Conservation (phyloP, 2,888 invertebrate species). For the Physocephala rufipes region DNA sequence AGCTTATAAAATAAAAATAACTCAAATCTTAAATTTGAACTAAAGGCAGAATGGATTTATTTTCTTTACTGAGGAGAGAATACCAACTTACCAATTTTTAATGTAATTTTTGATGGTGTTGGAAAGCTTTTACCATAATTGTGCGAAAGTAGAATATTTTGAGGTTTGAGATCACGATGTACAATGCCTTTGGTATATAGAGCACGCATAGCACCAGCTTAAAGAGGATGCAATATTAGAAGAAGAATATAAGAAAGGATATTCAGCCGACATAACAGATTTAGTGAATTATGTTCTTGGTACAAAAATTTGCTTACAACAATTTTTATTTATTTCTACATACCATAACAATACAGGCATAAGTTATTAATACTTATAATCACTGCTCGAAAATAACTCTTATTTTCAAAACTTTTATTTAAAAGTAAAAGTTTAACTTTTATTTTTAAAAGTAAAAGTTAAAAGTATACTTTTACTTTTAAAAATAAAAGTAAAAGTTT, state of each 20-base stretch:
- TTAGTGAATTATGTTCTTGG: no score
- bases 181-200: conserved; percentile 97
- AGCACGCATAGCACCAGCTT: conserved; percentile 97
- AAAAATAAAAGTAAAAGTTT: no score
- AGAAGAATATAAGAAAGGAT: conserved; percentile 35
- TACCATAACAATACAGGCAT: no score
- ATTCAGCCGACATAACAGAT: no score
- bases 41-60: not conserved
- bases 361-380: no score
- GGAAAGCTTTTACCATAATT: conserved; percentile 66
- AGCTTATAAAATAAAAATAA: conserved; percentile 69
- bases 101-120: conserved; percentile 82
- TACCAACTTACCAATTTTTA: conserved; percentile 86
- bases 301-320: no score
- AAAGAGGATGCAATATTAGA: conserved; percentile 38
- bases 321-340: no score
- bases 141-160: conserved; percentile 96
- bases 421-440: no score
- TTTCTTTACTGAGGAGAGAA: not conserved
- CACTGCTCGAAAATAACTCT: no score
- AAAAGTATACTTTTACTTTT: no score
- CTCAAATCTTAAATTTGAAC: not conserved
- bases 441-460: no score
- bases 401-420: no score
- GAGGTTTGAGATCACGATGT: conserved; percentile 98